Evolutionary conservation across 2,797 vertebrate species (phyloP), one percentile per base, ranked within the genome.

Genomic region (Australoheros facetus): DNA sequence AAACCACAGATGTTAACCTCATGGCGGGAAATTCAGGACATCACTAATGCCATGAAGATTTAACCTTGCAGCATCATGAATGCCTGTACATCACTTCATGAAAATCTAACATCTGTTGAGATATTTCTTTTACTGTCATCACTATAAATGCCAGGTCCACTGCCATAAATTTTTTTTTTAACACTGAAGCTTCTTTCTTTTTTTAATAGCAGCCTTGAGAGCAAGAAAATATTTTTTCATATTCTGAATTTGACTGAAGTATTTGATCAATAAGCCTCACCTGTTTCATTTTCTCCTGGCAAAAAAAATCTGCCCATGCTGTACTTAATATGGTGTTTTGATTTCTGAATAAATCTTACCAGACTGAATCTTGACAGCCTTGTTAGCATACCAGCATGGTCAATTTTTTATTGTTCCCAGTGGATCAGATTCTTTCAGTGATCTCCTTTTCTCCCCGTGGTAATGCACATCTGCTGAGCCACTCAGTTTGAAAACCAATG

Each of bases 381-480:
- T 39, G 14, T 55, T 58, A 23, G 16, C 55, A 71, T 73, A 42
- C 3, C 45, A 54, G 32, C 7, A 13, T 55, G 76, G 23, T 56
- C 19, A 39, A 70, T 54, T 58, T 19, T 73, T 84, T 71, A 75
- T 62, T 30, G 48, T 60, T 79, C 32, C 57, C 19, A 58, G 74
- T 82, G 51, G 81, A 72, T 85, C 56, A 1, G 14, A 71, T 56
- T 74, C 42, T 76, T 81, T 81, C 51, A 72, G 58, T 56, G 70
- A 37, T 70, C n/a, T 70, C 37, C 4, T 14, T 59, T 59, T 23
- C 39, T 30, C 48, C 55, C 55, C 57, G 10, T 17, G 4, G 69
- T 77, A 32, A 37, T 55, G 19, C 12, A 4, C 56, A 19, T 85
- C 69, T 54, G 79, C 48, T 21, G 5, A 5, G 45, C 74, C 4